Evolutionary conservation across 2,888 invertebrate genomes (phyloP).

Genomic region (Anodontia alba): DNA sequence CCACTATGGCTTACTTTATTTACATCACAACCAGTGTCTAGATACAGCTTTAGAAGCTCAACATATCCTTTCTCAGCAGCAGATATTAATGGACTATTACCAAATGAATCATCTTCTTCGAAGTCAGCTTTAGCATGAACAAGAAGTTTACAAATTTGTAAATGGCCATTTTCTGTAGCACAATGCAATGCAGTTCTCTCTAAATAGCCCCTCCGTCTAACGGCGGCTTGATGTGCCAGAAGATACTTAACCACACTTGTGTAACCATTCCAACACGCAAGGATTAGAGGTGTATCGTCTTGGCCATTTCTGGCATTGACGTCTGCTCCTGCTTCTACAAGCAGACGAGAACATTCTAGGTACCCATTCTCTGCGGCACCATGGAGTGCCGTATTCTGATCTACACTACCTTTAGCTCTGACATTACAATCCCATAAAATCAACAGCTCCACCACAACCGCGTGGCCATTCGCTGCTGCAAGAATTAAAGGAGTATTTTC

Average conservation of each 20-base stretch:
- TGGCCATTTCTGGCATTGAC: slow-evolving; percentile 74
- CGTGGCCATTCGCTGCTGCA: slow-evolving; percentile 71
- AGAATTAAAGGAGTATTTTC: slow-evolving; percentile 70
- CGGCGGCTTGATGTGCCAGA: slow-evolving; percentile 74
- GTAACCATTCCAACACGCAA: slow-evolving; percentile 78
- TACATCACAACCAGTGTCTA: slow-evolving; percentile 75
- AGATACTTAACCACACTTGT: slow-evolving; percentile 77
- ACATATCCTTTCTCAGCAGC: slow-evolving; percentile 80
- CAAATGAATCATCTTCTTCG: slow-evolving; percentile 79
- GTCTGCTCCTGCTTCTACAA: slow-evolving; percentile 74
- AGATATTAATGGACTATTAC: slow-evolving; percentile 78
- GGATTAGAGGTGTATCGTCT: slow-evolving; percentile 79
- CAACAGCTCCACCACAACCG: slow-evolving; percentile 71
- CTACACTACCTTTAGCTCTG: slow-evolving; percentile 63
- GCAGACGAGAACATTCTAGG: slow-evolving; percentile 70
- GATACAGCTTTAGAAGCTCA: slow-evolving; percentile 72
- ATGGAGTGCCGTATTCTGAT: slow-evolving; percentile 77
- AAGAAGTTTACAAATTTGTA: slow-evolving; percentile 73
- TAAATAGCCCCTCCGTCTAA: slow-evolving; percentile 75
- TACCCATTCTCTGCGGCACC: slow-evolving; percentile 76
- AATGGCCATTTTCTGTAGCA: slow-evolving; percentile 79
- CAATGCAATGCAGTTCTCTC: slow-evolving; percentile 80
- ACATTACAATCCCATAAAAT: slow-evolving; percentile 76
- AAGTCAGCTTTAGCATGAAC: slow-evolving; percentile 75
- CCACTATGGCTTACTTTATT: slow-evolving; percentile 79